Evolutionary conservation across 2,888 invertebrate genomes (phyloP).

Genomic region (Drosophila nr. perissopoda): DNA sequence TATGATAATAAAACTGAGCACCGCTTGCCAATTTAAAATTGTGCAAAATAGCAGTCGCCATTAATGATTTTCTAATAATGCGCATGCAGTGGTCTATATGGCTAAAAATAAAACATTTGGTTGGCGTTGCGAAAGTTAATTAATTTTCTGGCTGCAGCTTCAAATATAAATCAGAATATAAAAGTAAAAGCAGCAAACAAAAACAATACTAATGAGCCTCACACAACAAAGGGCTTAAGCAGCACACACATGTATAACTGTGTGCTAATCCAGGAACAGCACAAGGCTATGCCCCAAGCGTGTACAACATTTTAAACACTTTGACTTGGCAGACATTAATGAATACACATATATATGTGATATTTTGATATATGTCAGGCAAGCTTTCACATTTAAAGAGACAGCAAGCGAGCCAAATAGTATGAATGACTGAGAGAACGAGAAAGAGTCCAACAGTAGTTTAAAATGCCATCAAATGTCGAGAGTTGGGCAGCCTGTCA

Average conservation of each 20-base stretch:
- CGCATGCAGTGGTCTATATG: not conserved
- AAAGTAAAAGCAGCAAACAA: conserved; percentile 6
- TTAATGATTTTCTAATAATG: conserved; percentile 9
- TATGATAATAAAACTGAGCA: not conserved
- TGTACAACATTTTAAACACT: conserved; percentile 74
- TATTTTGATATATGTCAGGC: conserved; percentile 21
- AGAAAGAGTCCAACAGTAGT: conserved; percentile 52
- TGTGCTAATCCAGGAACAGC: conserved; percentile 26
- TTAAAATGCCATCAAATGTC: conserved; percentile 75
- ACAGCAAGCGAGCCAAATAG: conserved; percentile 7
- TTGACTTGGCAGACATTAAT: conserved; percentile 73
- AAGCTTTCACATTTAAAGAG: conserved; percentile 16
- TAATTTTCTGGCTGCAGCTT: conserved; percentile 67
- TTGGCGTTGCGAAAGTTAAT: conserved; percentile 62
- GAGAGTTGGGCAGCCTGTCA: conserved; percentile 62
- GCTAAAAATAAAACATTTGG: conserved; percentile 6
- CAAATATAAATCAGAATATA: conserved; percentile 48
- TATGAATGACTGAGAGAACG: not conserved
- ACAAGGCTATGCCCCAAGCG: conserved; percentile 47
- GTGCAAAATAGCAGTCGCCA: conserved; percentile 11
- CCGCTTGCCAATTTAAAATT: conserved; percentile 64
- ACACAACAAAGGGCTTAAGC: conserved; percentile 39
- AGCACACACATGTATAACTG: conserved; percentile 30
- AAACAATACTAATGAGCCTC: conserved; percentile 1
- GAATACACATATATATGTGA: conserved; percentile 44